phyloP scores from a whole-genome alignment of 2,113 vertebrate genomes.

The Brevimyrus niger region DNA sequence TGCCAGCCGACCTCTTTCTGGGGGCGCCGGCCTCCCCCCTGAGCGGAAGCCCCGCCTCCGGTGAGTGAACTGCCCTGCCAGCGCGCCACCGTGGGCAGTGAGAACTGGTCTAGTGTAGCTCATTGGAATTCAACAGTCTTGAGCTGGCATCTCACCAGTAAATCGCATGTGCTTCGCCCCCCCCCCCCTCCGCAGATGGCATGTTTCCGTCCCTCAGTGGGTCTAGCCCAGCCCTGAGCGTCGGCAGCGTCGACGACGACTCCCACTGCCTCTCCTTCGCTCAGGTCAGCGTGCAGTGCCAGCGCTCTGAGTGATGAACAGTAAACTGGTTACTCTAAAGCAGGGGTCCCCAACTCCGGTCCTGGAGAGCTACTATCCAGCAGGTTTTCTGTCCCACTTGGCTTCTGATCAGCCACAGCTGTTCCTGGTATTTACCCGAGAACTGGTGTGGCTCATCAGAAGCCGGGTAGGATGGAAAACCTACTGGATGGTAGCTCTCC shows the following conservation, averaged over 20 bases:
- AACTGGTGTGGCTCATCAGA: too few species aligned
- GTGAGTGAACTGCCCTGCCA: slow-evolving; percentile 40
- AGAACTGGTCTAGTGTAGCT: neutral
- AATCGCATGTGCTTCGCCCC: neutral
- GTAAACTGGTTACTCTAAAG: neutral
- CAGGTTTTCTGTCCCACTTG: too few species aligned
- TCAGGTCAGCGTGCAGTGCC: slow-evolving; percentile 62
- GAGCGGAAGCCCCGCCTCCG: slow-evolving; percentile 59
- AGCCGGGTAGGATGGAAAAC: too few species aligned
- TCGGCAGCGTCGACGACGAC: slow-evolving; percentile 82
- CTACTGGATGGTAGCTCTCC: too few species aligned
- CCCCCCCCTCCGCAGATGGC: slow-evolving; percentile 40
- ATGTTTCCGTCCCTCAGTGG: slow-evolving; percentile 54
- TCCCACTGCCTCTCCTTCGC: slow-evolving; percentile 88
- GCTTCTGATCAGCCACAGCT: too few species aligned
- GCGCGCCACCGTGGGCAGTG: neutral
- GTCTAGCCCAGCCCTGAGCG: slow-evolving; percentile 53
- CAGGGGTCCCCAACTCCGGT: too few species aligned
- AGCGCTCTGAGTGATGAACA: neutral
- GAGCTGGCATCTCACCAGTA: slow-evolving; percentile 42
- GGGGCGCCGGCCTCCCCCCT: slow-evolving; percentile 48
- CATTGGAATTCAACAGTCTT: neutral
- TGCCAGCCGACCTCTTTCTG: slow-evolving; percentile 47
- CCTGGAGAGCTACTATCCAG: too few species aligned
- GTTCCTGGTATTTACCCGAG: too few species aligned